Conservation (phyloP, 2,113 vertebrate species). For the Pipa parva region DNA sequence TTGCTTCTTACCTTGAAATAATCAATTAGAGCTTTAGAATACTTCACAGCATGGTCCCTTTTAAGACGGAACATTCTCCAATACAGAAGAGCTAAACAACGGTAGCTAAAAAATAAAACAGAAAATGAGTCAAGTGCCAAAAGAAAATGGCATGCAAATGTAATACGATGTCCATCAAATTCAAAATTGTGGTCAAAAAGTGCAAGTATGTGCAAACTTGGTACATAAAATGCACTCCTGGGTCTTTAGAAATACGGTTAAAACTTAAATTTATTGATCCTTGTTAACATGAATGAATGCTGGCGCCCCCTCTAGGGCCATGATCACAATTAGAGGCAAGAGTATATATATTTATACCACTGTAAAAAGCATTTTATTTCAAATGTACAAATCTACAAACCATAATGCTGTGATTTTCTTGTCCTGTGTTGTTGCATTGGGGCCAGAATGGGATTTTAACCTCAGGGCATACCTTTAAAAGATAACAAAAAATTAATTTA, state of each 20-base stretch:
- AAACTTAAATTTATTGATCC: no score
- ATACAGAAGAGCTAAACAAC: conserved; percentile 92
- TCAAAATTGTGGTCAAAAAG: no score
- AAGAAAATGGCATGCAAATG: conserved; percentile 3
- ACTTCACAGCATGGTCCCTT: conserved; percentile 92
- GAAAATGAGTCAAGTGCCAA: neutral
- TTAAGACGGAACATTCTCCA: conserved; percentile 98
- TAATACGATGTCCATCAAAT: no score
- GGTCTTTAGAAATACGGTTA: no score
- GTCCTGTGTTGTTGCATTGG: conserved; percentile 83
- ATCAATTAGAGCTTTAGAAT: conserved; percentile 91
- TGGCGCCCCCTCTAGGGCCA: no score
- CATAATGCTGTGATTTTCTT: conserved; percentile 94
- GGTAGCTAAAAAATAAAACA: conserved; percentile 68
- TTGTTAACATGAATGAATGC: no score
- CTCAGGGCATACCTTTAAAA: conserved; percentile 90
- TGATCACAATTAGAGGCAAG: no score
- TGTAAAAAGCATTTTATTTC: neutral
- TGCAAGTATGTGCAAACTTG: no score
- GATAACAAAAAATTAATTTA: conserved; percentile 28
- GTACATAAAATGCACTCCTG: no score
- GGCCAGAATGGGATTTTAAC: conserved; percentile 88
- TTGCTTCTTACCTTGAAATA: conserved; percentile 97
- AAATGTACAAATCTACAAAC: conserved; percentile 61
- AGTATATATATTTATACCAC: no score